A percentile compares a stretch with the other conserved stretches of the same genome.
Evolutionary conservation across 2,113 vertebrate species (phyloP).

Genomic region (Taurulus bubalis): DNA sequence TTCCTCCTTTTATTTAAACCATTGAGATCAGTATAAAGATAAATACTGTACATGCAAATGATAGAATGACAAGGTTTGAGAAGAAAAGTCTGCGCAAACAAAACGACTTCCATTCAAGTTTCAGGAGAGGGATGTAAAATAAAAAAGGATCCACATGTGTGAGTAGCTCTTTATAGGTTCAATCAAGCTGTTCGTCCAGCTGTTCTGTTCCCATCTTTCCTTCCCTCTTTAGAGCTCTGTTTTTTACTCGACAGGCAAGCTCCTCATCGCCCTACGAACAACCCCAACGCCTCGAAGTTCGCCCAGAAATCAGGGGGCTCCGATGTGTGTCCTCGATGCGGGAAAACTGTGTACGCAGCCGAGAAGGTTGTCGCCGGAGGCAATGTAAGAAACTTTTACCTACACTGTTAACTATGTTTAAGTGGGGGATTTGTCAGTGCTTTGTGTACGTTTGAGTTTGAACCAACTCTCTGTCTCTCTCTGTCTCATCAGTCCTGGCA

Average conservation of each 20-base stretch:
- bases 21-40: not conserved
- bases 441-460: not conserved
- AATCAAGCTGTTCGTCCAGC: not conserved
- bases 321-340: slow-evolving; percentile 92
- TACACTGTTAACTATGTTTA: accelerated
- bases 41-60: not conserved
- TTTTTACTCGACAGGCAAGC: slow-evolving; percentile 62
- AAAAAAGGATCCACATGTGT: not conserved
- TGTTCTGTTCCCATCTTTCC: not conserved
- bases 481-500: slow-evolving; percentile 90
- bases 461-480: not conserved
- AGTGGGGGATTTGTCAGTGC: not conserved
- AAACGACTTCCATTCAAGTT: not conserved
- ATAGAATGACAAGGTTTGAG: not conserved
- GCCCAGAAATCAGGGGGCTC: slow-evolving; percentile 88
- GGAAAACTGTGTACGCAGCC: slow-evolving; percentile 90
- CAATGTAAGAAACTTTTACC: slow-evolving; percentile 84
- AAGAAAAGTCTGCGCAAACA: not conserved
- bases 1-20: not conserved
- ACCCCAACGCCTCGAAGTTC: slow-evolving; percentile 89
- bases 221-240: not conserved
- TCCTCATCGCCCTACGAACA: slow-evolving; percentile 87
- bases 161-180: not conserved
- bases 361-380: slow-evolving; percentile 96
- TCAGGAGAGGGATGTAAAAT: not conserved